Base-by-base conservation (phyloP, 2,888 invertebrate genomes). In the Arge pagana region DNA sequence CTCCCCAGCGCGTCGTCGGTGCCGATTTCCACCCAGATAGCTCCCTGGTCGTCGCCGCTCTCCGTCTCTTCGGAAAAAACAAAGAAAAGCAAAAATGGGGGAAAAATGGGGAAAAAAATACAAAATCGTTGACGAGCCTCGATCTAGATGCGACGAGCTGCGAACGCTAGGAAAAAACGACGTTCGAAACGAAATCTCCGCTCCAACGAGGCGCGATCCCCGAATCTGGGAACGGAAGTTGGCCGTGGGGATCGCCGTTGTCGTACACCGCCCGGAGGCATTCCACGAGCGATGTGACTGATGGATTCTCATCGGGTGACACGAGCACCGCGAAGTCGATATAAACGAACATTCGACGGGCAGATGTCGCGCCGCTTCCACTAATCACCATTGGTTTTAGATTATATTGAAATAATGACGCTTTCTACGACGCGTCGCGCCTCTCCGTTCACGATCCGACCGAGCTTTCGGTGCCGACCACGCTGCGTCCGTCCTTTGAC, bases 381-480 rank as follows among this genome's bases (percentile, higher is more conserved):
- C 75, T 76, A 75, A 76, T 75, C 74, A 74, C 74, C 74, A 76
- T 76, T 68, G 75, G 74, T 74, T 76, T 74, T 72, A 74, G 74
- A 76, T 76, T 76, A 76, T 74, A 74, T 70, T 73, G 62, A 74
- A 76, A 76, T 76, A 74, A 76, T 72, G 73, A 74, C 64, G 64
- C 64, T 62, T 63, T 70, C 70, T 65, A 11, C 43, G 43, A 26
- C 40, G 19, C 49, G 40, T 40, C 41, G 51, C 16, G 33, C 30
- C 16, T 23, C 15, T 16, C 18, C 7, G 36, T 18, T 31, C 5
- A 15, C 15, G 26, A 5, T 26, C 16, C 26, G n/a, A n/a, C n/a
- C n/a, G 4, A 15, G 26, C 15, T n/a, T n/a, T n/a, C n/a, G n/a
- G n/a, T n/a, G n/a, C n/a, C n/a, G n/a, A n/a, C 21, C 37, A 59